Conservation (phyloP, 2,113 vertebrate species). For the Hippocampus zosterae region DNA sequence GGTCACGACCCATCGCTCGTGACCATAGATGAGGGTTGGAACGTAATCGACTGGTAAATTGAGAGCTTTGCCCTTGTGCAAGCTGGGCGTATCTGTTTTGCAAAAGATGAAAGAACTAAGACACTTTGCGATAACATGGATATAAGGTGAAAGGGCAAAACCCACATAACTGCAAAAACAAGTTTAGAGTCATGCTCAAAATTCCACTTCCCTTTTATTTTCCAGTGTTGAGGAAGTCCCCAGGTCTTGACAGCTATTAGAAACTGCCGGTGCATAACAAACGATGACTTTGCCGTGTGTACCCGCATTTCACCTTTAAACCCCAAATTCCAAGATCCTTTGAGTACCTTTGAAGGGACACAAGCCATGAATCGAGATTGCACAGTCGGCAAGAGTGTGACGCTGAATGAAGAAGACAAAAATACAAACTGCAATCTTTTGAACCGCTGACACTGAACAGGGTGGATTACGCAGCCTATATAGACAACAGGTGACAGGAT, state of each 20-base stretch:
- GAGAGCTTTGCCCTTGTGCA: too few relatives aligned
- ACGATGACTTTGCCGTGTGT: slow-evolving; percentile 6
- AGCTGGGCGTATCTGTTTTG: background rate
- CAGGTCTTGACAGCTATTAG: background rate
- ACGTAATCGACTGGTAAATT: too few relatives aligned
- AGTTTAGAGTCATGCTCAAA: background rate
- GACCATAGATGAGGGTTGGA: too few relatives aligned
- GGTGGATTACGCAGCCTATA: slow-evolving; percentile 82
- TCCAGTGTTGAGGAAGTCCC: background rate
- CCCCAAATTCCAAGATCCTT: slow-evolving; percentile 47
- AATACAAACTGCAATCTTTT: slow-evolving; percentile 85
- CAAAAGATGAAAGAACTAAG: background rate
- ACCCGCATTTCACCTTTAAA: slow-evolving; percentile 6
- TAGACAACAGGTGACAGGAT: slow-evolving; percentile 87
- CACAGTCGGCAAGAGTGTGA: slow-evolving; percentile 77
- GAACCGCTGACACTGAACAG: slow-evolving; percentile 87
- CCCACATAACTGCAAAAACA: background rate
- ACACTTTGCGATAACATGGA: background rate
- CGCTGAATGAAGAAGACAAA: slow-evolving; percentile 90
- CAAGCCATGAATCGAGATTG: slow-evolving; percentile 82
- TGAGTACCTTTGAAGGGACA: slow-evolving; percentile 65
- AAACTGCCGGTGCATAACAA: slow-evolving; percentile 2
- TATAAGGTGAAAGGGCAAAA: background rate
- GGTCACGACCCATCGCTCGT: too few relatives aligned
- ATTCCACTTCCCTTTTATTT: background rate